These are phyloP conservation scores for Diorhabda sublineata DNA, from an alignment of 1,140 invertebrate species.

Conservation along the genomic window DNA sequence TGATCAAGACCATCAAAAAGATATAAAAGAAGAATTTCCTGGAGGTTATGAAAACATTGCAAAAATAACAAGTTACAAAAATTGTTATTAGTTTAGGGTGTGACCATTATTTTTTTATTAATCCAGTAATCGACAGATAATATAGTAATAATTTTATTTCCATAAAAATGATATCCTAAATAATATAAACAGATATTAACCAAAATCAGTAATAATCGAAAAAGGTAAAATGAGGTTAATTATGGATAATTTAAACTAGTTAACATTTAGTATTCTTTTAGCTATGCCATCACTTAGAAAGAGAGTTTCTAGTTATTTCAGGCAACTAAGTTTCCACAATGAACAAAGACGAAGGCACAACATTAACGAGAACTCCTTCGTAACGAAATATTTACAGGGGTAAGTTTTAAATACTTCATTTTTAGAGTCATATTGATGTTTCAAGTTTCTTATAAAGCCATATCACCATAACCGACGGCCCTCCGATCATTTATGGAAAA, in stretches of 20 bases:
- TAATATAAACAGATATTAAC: too few relatives aligned
- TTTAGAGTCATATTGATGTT: slow-evolving; percentile 12
- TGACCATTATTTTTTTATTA: too few relatives aligned
- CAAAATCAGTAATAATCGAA: too few relatives aligned
- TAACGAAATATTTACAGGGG: slow-evolving; percentile 71
- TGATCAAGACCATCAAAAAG: too few relatives aligned
- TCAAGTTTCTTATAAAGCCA: slow-evolving; percentile 26
- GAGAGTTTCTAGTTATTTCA: slow-evolving; percentile 69
- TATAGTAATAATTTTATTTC: too few relatives aligned
- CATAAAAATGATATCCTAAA: too few relatives aligned
- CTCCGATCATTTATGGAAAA: slow-evolving; percentile 61
- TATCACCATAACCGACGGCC: slow-evolving; percentile 49
- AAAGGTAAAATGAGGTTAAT: too few relatives aligned
- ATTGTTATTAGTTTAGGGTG: too few relatives aligned
- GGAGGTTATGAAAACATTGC: too few relatives aligned
- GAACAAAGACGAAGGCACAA: slow-evolving; percentile 54
- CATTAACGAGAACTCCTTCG: slow-evolving; percentile 62
- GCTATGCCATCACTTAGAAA: slow-evolving; percentile 68
- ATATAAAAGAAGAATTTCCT: too few relatives aligned
- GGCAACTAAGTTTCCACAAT: slow-evolving; percentile 66
- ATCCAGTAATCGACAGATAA: too few relatives aligned
- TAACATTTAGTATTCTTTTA: slow-evolving; percentile 10
- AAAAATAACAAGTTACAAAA: too few relatives aligned
- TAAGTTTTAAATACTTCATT: slow-evolving; percentile 45
- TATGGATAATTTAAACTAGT: neutral